Base-by-base conservation (phyloP, 1,140 invertebrate genomes). In the Pogonus chalceus region DNA sequence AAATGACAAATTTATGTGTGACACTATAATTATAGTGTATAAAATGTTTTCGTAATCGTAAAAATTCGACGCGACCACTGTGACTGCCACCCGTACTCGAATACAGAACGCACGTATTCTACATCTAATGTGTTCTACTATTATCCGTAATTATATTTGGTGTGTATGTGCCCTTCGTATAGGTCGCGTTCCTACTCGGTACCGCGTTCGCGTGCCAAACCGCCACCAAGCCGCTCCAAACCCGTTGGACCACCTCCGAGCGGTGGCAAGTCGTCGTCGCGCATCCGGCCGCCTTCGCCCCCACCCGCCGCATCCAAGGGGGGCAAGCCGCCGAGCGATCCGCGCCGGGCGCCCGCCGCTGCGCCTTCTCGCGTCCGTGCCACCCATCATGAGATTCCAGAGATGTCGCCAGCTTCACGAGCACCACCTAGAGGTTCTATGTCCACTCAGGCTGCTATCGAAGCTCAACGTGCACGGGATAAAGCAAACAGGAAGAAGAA, bases 101-200 rank as follows among this genome's bases (percentile, higher is more conserved):
- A 7, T 43, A 4, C 37, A 10, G 37, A 43, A 43, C 37, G 18
- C 18, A 18, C 37, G 14, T 31, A 31, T 31, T 7, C 26, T 31
- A 31, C 26, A 31, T 4, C 14, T 31, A 14, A 31, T 31, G 26
- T 31, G 26, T 4, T 31, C 7, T 31, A 14, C 14, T 31, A 7
- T 4, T 31, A 14, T 31, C 7, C 26, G 26, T 31, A 31, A 7
- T 4, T 31, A 14, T 31, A 14, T 31, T 14, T 31, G 4, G 14
- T 31, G 26, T 31, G 26, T 31, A 14, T 31, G 26, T 31, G 7
- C 26, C 7, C 43, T 12, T 49, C 20, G 60, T 56, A 4, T 57
- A 75, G 74, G 59, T 76, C 75, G 9, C 65, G 73, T 35, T 75
- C 73, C 10, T 72, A 72, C 55, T 75, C 74, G 23, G 66, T 74